Evolutionary conservation across 2,888 invertebrate genomes (phyloP), one percentile per base, ranked within the genome.

Genomic region (Gymnoscelis rufifasciata): DNA sequence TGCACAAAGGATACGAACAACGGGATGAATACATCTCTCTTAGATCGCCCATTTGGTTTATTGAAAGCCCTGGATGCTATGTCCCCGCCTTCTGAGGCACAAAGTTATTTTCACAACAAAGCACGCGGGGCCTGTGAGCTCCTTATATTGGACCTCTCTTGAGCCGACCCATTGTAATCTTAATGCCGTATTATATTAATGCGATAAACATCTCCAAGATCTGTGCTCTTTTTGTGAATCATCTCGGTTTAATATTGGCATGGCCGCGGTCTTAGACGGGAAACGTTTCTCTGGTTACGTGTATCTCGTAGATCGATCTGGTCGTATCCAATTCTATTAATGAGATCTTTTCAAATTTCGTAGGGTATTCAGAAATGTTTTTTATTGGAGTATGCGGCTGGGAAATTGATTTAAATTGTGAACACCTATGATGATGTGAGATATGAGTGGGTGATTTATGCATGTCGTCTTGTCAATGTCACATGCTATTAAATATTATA

Each of bases 131-230:
- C 65, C 74, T 78, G 75, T 73, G 78, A 84, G 83, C 83, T 78
- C 74, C 83, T 82, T 83, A 86, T 82, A 84, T 86, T 87, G 86
- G 82, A 75, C 82, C 81, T 82, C 79, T 83, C 80, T 80, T 76
- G 80, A 86, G 78, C 83, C 83, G 75, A 62, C 65, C 84, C 77
- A 87, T 88, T 88, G 87, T 88, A 74, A 82, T 83, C 84, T 81
- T 86, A 88, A 87, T 86, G 79, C 83, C 68, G 77, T 83, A 86
- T 86, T 84, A 87, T 84, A 87, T 86, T 87, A 87, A 88, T 86
- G 82, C 87, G 88, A 88, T 88, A 88, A 83, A 87, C 79, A 88
- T 88, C 87, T 81, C 69, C 57, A 54, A 76, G 75, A 77, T 68
- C 68, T 71, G 72, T 60, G 68, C 71, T 79, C 74, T 70, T 75